Base-by-base conservation (phyloP, 2,797 vertebrate genomes). In the Crossoptilon crossoptilon region DNA sequence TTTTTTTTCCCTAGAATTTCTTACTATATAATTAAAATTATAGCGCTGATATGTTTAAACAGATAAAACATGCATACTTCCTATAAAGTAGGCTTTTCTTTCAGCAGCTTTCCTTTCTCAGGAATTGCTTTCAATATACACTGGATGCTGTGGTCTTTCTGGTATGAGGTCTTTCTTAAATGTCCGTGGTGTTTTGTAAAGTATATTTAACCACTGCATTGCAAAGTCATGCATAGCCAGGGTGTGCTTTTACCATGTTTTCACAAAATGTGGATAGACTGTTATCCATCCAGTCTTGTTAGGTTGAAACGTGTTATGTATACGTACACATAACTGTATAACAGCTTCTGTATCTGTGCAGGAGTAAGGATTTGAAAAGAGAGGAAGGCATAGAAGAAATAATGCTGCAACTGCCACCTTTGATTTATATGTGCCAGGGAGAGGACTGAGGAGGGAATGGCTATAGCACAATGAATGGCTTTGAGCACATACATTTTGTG, bases 1-100 rank as follows among this genome's bases (percentile, higher is more conserved):
- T 86, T 68, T 80, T 48, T 91, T 91, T 88, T 88, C 58, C 18
- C 60, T 14, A 27, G 31, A 51, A 82, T 76, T 72, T 80, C 10
- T 31, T 73, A 31, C n/a, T 79, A 66, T 27, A 80, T 37, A 81
- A 53, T 48, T 73, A 68, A 71, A 90, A 53, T 29, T 67, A 22
- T 31, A 85, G 18, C 2, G 11, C 12, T 67, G 49, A 59, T 24
- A 9, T 23, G 5, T 75, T 3, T 60, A 59, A n/a, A 19, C 26
- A 29, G 21, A 10, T 24, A 15, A 48, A 19, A 46, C 22, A 18
- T 55, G 10, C 21, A 9, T 56, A 18, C 9, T 84, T 81, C 49
- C 48, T 69, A 3, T 44, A 64, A 76, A 4, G 12, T 64, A 66
- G 76, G 15, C 66, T 68, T 2, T 88, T 74, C 59, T 92, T 88